Conservation (phyloP, 2,888 invertebrate species). For the Trissolcus brochymenae region DNA sequence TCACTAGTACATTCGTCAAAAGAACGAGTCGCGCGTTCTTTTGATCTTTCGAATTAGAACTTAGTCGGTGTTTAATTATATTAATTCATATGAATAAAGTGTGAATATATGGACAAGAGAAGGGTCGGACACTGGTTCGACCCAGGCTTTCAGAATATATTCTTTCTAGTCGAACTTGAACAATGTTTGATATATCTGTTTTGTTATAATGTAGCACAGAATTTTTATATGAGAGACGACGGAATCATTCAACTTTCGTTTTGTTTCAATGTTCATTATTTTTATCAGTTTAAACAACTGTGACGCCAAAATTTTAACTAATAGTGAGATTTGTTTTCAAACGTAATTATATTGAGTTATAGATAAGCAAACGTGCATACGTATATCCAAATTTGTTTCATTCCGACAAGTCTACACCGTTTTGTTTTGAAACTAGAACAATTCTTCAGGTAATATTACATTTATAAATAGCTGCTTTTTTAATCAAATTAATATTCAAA, state of each 20-base stretch:
- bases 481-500: constrained; percentile 43
- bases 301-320: constrained; percentile 25
- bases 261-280: constrained; percentile 14
- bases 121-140: constrained; percentile 50
- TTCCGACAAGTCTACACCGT: no score
- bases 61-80: constrained; percentile 61
- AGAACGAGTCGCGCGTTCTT: constrained; percentile 4
- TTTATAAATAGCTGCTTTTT: neutral
- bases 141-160: constrained; percentile 56
- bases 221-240: constrained; percentile 50
- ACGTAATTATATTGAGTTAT: neutral
- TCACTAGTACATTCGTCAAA: neutral
- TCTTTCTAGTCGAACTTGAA: constrained; percentile 66
- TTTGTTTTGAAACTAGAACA: constrained; percentile 8
- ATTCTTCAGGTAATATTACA: no score
- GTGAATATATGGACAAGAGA: constrained; percentile 53
- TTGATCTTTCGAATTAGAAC: constrained; percentile 60
- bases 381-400: no score
- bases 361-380: no score
- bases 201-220: constrained; percentile 64
- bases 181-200: constrained; percentile 57
- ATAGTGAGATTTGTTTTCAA: constrained; percentile 2
- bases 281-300: constrained; percentile 11
- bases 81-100: constrained; percentile 25
- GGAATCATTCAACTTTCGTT: constrained; percentile 29